Base-by-base conservation (phyloP, 2,113 vertebrate species). In the Mustela nigripes region DNA sequence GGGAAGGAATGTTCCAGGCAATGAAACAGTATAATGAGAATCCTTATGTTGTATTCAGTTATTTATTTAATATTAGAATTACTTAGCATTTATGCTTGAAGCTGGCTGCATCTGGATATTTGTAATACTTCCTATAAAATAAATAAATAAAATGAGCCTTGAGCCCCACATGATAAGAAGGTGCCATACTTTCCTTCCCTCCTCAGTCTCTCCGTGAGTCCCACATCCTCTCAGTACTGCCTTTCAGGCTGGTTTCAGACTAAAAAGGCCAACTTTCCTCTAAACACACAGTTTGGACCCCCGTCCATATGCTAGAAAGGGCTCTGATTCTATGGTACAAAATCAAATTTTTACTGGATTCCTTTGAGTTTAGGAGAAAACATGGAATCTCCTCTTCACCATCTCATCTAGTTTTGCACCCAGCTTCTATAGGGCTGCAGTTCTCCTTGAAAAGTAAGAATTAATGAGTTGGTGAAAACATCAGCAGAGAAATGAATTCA, bases 371-470 rank as follows among this genome's bases (percentile, higher is more conserved):
- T 78, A 69, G 26, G 33, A 62, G 89, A 50, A 26, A 73, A 76
- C 36, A 31, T 79, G 33, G 58, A 21, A 48, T 12, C 14, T 21
- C 31, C 5, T 83, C 11, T 69, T 78, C 85, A 67, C 84, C 71
- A 36, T 45, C n/a, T 24, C 60, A 84, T 24, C 39, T 79, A 42
- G n/a, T 48, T 93, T 90, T 96, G 14, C 33, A 71, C 21, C 48
- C 26, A 78, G 76, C 11, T 82, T 88, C 60, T 18, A 24, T 39
- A 63, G 39, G 7, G 33, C 42, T 63, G 16, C 11, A 63, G 21
- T 74, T 60, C 62, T 89, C 86, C 89, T 94, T 71, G 50, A 96
- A 91, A 56, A 91, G 11, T 39, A 91, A 62, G 79, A 85, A 62
- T 42, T 69, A 79, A 83, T 76, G 58, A 84, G 36, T 84, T 78